phyloP scores from a whole-genome alignment of 2,113 vertebrate species.

The Spermophilus dauricus region DNA sequence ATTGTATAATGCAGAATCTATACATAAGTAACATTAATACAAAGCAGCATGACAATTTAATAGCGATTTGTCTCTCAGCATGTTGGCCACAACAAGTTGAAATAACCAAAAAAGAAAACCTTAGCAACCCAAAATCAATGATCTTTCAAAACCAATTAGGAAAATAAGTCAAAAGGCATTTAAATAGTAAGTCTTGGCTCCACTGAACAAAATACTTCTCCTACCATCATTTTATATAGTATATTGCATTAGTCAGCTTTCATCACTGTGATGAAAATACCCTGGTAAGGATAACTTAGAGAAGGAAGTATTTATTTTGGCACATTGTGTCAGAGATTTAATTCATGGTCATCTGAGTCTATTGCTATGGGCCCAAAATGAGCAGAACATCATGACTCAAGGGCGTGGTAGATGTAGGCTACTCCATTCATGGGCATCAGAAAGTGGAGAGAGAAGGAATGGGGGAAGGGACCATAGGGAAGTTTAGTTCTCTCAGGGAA shows the following conservation, averaged over 20 bases:
- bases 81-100: background rate
- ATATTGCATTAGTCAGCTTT: background rate
- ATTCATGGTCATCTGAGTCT: too few species aligned
- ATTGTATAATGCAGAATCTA: background rate
- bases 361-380: too few species aligned
- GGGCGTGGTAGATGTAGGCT: too few species aligned
- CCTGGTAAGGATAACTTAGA: too few species aligned
- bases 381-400: too few species aligned
- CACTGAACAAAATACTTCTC: background rate
- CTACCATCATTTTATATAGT: background rate
- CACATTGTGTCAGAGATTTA: too few species aligned
- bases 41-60: background rate
- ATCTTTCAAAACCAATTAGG: background rate
- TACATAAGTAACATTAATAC: constrained; percentile 31
- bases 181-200: background rate
- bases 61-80: background rate
- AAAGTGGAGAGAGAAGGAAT: too few species aligned
- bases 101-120: background rate
- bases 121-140: constrained; percentile 13
- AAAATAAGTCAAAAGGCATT: background rate
- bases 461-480: too few species aligned
- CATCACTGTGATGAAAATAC: too few species aligned
- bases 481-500: too few species aligned
- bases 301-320: too few species aligned
- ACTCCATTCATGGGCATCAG: too few species aligned